Base-by-base conservation (phyloP, 2,797 vertebrate genomes). In the Sylvilagus floridanus region DNA sequence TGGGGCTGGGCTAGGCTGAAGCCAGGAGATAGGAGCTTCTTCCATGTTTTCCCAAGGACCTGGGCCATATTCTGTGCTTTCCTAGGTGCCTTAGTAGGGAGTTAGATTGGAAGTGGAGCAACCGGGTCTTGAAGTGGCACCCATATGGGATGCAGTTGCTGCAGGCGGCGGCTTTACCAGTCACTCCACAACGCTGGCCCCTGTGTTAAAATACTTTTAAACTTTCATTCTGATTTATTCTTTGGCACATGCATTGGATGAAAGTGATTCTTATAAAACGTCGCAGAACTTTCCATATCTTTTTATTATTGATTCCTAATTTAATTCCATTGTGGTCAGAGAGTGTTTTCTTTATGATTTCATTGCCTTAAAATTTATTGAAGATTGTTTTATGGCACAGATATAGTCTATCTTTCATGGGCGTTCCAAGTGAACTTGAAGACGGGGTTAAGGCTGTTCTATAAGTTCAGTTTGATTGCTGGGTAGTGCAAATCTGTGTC, bases 251-350 rank as follows among this genome's bases (percentile, higher is more conserved):
- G n/a, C 12, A 24, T 83, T 84, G 68, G 60, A 26, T 76, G 65
- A 88, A 78, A 72, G 30, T 66, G 7, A 63, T 4, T 66, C 88
- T 88, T 66, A 37, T 72, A 84, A 84, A 89, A 32, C 71, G 72
- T n/a, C 66, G 65, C 68, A 37, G 69, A 32, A 60, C 54, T 82
- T 81, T 85, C 11, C 22, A 66, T 28, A 9, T 65, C 21, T 93
- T 60, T 52, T 65, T 86, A 5, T 90, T 81, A 79, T 47, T 87
- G 54, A 62, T 89, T 77, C 82, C 75, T 76, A 82, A 28, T 84
- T 81, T 75, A 84, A 50, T 91, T 88, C 21, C 16, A 16, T 2
- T 75, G 63, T 90, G 60, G 22, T 62, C 50, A 75, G 47, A 84
- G 62, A 69, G 60, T 28, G 30, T 32, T 75, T 76, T 88, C 42